Evolutionary conservation across 2,888 invertebrate species (phyloP).

Genomic region (Athrips mouffetella): DNA sequence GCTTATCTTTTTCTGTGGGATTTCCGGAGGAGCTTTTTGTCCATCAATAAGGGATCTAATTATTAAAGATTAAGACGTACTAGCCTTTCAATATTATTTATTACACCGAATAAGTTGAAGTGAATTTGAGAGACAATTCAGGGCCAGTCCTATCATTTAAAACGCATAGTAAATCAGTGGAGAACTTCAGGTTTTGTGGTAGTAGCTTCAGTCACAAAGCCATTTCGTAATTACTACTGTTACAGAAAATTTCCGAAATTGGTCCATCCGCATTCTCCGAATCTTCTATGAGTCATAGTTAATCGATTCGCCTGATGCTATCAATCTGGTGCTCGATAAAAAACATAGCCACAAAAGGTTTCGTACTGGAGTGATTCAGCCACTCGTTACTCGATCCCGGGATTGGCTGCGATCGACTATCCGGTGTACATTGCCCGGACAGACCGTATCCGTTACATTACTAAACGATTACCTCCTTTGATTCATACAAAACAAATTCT

Average conservation of each 20-base stretch:
- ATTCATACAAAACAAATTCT: background rate
- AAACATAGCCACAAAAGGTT: constrained; percentile 55
- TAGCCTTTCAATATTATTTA: no score
- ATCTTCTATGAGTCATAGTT: constrained; percentile 55
- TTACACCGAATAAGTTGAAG: no score
- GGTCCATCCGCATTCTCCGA: constrained; percentile 35
- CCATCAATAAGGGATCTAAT: no score
- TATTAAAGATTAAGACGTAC: no score
- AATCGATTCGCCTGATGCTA: constrained; percentile 48
- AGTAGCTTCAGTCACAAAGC: constrained; percentile 3
- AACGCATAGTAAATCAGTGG: no score
- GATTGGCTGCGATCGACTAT: constrained; percentile 46
- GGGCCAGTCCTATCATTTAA: no score
- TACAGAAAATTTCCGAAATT: background rate
- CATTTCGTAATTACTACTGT: background rate
- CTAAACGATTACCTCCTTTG: constrained; percentile 18
- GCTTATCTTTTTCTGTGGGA: no score
- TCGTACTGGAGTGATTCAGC: constrained; percentile 50
- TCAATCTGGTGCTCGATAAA: constrained; percentile 48
- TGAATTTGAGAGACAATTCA: no score
- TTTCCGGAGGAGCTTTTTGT: no score
- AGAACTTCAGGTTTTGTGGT: no score
- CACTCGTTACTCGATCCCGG: constrained; percentile 42
- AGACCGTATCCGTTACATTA: constrained; percentile 18
- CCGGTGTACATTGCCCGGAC: constrained; percentile 46